Evolutionary conservation across 2,113 vertebrate genomes (phyloP), one percentile per base, ranked within the genome.

Genomic region (Bubo bubo): DNA sequence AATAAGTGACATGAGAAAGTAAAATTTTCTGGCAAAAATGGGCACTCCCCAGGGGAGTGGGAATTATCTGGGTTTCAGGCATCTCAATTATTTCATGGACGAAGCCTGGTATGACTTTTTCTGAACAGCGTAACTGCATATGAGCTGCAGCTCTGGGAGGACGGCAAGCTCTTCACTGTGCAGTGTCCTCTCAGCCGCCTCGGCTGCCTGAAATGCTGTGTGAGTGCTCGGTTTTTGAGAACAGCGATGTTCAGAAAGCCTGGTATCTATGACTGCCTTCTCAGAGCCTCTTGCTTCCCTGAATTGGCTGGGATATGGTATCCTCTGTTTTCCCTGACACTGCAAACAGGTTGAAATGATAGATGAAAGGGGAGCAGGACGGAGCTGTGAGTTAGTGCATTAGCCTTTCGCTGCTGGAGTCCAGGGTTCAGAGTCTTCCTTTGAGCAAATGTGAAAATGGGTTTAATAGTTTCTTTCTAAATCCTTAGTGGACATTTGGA

Each of bases 261-360:
- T 72, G 13, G 35, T 87, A 34, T 73, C 76, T 62, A 2, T 79
- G 60, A 32, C 49, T 53, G 39, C 67, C 63, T 93, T 80, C 75
- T 35, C 16, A 24, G 15, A 95, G 86, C 73, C 86, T 86, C 59
- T 93, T 91, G n/a, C 85, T 93, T 89, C 55, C 58, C 47, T 49
- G 45, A 68, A 52, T 86, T 3, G 2, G 2, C 60, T 63, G 81
- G 91, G 85, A 86, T 94, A 73, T 0, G 16, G 63, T 91, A 76
- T 83, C 63, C 66, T 88, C 80, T 63, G 45, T 80, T 97, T 97
- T 95, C 81, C 71, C 91, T 95, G 90, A 74, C 79, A 66, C 68
- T 87, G 95, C 90, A 89, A 95, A 79, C 90, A 88, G 67, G 85
- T 90, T 94, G 93, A 94, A 90, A 86, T 60, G 90, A 72, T 47